Percentiles rank a stretch among this genome's conserved stretches.
phyloP scores from a whole-genome alignment of 2,797 vertebrate species.

The Apodemus agrarius region DNA sequence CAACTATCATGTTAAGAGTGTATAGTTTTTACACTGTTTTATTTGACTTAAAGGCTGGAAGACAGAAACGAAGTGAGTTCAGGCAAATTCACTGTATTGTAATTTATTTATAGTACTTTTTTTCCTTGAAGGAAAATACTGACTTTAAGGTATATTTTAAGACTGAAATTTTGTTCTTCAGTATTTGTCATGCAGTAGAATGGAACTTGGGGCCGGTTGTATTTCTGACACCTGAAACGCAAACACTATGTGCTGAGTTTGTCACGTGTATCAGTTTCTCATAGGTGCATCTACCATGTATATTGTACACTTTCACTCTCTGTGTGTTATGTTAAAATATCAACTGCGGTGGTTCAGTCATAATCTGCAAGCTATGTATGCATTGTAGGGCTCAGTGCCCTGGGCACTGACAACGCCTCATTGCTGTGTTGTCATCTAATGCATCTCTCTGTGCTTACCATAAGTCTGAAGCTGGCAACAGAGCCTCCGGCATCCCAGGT shows the following conservation, averaged over 20 bases:
- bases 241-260: slow-evolving; percentile 92
- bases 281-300: slow-evolving; percentile 92
- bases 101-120: slow-evolving; percentile 99
- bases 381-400: slow-evolving; percentile 79
- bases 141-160: slow-evolving; percentile 97
- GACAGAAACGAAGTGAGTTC: slow-evolving; percentile 98
- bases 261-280: slow-evolving; percentile 94
- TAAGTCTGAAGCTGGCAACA: slow-evolving; percentile 27
- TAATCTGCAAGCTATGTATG: slow-evolving; percentile 90
- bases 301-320: slow-evolving; percentile 89
- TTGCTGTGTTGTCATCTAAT: slow-evolving; percentile 83
- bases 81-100: slow-evolving; percentile 99
- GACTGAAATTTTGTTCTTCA: slow-evolving; percentile 98
- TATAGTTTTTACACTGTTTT: slow-evolving; percentile 93
- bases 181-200: slow-evolving; percentile 97
- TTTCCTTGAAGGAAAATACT: slow-evolving; percentile 99
- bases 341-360: slow-evolving; percentile 90
- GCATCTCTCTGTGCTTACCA: slow-evolving; percentile 82
- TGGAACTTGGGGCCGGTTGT: slow-evolving; percentile 94
- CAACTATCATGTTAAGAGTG: slow-evolving; percentile 91
- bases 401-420: slow-evolving; percentile 80
- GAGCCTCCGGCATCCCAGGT: slow-evolving; percentile 8
- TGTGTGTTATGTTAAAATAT: slow-evolving; percentile 90
- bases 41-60: slow-evolving; percentile 97
- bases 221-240: slow-evolving; percentile 95